phyloP scores from a whole-genome alignment of 2,113 vertebrate genomes.

The Accipiter cooperii region DNA sequence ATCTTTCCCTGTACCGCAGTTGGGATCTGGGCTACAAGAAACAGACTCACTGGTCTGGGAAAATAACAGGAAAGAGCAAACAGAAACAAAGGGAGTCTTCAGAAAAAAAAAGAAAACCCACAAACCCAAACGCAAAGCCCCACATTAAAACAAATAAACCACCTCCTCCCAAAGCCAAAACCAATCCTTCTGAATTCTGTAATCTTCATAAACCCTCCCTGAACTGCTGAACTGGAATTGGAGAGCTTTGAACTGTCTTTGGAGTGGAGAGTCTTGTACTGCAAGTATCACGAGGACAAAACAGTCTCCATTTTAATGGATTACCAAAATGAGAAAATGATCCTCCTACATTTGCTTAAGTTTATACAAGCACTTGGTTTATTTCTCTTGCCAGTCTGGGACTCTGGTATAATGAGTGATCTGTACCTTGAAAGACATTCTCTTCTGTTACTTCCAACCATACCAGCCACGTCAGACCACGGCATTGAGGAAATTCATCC shows the following conservation, averaged over 20 bases:
- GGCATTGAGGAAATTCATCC: background rate
- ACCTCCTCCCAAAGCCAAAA: background rate
- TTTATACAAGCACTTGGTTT: background rate
- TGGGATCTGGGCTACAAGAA: background rate
- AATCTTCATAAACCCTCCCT: background rate
- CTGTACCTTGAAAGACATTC: background rate
- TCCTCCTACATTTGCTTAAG: background rate
- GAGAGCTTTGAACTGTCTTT: background rate
- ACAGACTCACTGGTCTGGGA: background rate
- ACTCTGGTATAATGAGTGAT: background rate
- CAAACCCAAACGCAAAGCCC: background rate
- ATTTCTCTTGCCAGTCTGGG: background rate
- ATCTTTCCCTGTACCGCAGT: background rate
- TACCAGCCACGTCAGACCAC: background rate
- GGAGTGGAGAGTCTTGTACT: background rate
- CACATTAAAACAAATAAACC: background rate
- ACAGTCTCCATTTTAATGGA: background rate
- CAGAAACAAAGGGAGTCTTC: background rate
- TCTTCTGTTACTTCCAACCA: background rate
- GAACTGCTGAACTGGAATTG: background rate
- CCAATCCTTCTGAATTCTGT: background rate
- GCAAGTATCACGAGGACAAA: background rate
- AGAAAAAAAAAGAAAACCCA: background rate
- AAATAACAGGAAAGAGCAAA: background rate
- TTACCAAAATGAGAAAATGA: background rate